Base-by-base conservation (phyloP, 2,888 invertebrate species). In the Sminthurinus aureus region DNA sequence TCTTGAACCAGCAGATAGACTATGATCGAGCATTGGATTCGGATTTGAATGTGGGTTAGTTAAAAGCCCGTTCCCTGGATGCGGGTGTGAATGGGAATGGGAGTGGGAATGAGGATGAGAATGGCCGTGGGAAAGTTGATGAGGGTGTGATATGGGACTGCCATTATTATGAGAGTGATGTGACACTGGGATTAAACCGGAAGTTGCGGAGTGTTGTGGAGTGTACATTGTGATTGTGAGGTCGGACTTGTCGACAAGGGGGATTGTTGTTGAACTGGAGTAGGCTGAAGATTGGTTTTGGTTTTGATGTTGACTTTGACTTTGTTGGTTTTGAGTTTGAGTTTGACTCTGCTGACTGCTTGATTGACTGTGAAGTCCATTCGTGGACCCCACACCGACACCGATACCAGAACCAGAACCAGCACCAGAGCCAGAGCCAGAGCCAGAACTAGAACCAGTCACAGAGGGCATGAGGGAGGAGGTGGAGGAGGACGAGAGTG, bases 161-260 rank as follows among this genome's bases (percentile, higher is more conserved):
- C 58, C 58, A 58, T 58, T 58, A 9, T 58, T 58, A 58, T 58
- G 58, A 15, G 13, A n/a, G 8, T 15, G 15, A 67, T n/a, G n/a
- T 67, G 67, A 64, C 64, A 64, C 66, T 66, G 77, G 51, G 20
- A 64, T 66, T 12, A 64, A 15, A 8, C 38, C 38, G 38, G 64
- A 51, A 20, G 18, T 22, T 8, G 78, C 24, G 51, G 71, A 73
- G 50, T 52, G 0, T 24, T 80, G 84, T 15, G 87, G 86, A 13
- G 87, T 85, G 77, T 88, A 88, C 87, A 88, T 87, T 20, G 88
- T 87, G 76, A 88, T 87, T 6, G 87, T 88, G 26, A 88, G 75
- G 79, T 88, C 88, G 20, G 88, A 88, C 74, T 87, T 87, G 64
- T 86, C 87, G n/a, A 87, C 85, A 0, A 88, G 73, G 20, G 87